phyloP scores from a whole-genome alignment of 2,797 vertebrate genomes.

The Microctenopoma stevenorrisi region DNA sequence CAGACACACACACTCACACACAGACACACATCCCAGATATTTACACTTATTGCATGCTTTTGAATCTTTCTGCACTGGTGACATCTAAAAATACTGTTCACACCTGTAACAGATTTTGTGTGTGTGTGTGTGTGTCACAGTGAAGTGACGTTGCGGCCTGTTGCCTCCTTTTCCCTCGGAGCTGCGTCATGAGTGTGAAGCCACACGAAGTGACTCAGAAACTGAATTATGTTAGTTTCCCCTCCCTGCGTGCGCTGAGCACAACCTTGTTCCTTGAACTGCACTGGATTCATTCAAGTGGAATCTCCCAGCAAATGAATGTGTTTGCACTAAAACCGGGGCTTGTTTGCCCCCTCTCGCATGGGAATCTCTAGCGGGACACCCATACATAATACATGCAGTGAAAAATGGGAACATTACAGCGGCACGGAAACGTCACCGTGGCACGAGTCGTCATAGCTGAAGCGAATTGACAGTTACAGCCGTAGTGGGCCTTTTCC shows the following conservation, averaged over 20 bases:
- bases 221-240: constrained; percentile 45
- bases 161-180: constrained; percentile 16
- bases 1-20: no score
- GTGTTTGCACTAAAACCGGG: constrained; percentile 75
- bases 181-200: constrained; percentile 59
- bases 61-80: not conserved
- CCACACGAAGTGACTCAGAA: constrained; percentile 61
- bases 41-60: constrained; percentile 12
- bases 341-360: constrained; percentile 71
- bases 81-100: constrained; percentile 39
- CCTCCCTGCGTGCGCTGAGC: constrained; percentile 40
- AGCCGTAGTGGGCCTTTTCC: constrained; percentile 38
- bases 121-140: constrained; percentile 18
- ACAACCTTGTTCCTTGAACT: constrained; percentile 68
- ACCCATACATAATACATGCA: constrained; percentile 79
- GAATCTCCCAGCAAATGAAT: constrained; percentile 77
- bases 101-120: constrained; percentile 38
- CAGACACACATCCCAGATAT: constrained; percentile 6
- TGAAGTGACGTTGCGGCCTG: constrained; percentile 18
- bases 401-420: constrained; percentile 73
- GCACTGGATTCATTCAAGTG: constrained; percentile 71
- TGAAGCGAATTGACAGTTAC: constrained; percentile 58
- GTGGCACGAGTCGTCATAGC: constrained; percentile 50
- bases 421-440: constrained; percentile 58
- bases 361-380: constrained; percentile 76